Evolutionary conservation across 2,888 invertebrate genomes (phyloP), one percentile per base, ranked within the genome.

Genomic region (Drosophila algonquin): DNA sequence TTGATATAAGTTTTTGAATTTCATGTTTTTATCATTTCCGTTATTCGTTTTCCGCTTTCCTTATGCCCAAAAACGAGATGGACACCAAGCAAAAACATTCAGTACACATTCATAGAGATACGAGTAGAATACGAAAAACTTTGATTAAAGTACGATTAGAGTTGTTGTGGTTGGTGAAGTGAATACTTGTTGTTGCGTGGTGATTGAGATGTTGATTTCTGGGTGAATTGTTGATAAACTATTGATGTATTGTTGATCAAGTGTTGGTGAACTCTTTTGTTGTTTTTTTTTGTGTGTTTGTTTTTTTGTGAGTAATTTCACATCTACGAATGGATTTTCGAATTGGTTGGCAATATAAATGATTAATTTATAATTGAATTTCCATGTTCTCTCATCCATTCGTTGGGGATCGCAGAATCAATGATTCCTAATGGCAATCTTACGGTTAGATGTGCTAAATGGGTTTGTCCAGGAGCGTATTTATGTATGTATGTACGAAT

Each of bases 71-170:
- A 51, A 59, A 56, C 54, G 73, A 77, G 74, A 78, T 40, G 85
- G 85, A 85, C 85, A 85, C 85, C 85, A 85, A 87, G 80, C 77
- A 75, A 77, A 77, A 79, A 83, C 81, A 83, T 80, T 76, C 76
- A 83, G 74, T 86, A 77, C 83, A 86, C 73, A 76, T 81, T 69
- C 50, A 79, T 76, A 76, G 68, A 53, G 18, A 55, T 63, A 59
- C 54, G 56, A 61, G 47, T 57, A 61, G 61, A 58, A 45, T 75
- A 72, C 58, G 70, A 75, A 69, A 71, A 68, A 61, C 40, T 52
- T 60, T 52, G 56, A 21, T 61, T 51, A 56, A 16, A 64, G 51
- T 69, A 52, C 56, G 52, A 40, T 67, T 51, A 55, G 55, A 67
- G 40, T n/a, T 40, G 40, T 8, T 30, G 30, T 30, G 30, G 27